These are phyloP conservation scores for Barbus barbus DNA, from an alignment of 2,113 vertebrate genomes.

Conservation along the genomic window DNA sequence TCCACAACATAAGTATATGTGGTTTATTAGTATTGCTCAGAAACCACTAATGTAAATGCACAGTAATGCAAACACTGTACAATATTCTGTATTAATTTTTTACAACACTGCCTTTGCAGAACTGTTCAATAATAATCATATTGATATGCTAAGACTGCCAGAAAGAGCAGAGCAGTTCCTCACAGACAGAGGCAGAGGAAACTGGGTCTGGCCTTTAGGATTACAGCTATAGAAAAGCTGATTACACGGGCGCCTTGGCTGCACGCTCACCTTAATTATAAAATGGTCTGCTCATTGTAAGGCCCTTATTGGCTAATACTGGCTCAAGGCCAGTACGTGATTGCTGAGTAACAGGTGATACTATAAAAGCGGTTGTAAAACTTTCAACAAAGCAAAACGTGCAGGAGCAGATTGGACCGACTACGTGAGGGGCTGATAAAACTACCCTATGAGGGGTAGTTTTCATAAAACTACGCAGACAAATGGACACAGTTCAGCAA, in stretches of 20 bases:
- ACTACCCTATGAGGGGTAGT: not conserved
- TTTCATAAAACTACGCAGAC: not conserved
- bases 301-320: conserved; percentile 19
- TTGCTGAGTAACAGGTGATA: conserved; percentile 34
- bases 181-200: conserved; percentile 65
- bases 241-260: conserved; percentile 66
- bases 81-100: not conserved
- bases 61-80: not conserved
- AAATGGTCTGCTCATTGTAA: conserved; percentile 50
- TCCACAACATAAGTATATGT: not conserved
- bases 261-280: conserved; percentile 67
- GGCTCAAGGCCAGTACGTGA: conserved; percentile 24
- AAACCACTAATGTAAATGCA: conserved; percentile 1
- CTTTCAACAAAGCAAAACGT: conserved; percentile 21
- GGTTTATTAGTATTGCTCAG: not conserved
- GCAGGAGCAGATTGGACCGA: not conserved
- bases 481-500: not conserved
- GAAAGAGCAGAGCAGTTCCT: conserved; percentile 51
- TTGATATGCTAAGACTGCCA: conserved; percentile 58
- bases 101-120: not conserved
- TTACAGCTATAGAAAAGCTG: conserved; percentile 71
- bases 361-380: conserved; percentile 25
- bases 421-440: not conserved
- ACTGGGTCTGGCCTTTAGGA: conserved; percentile 67
- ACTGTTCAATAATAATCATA: conserved; percentile 57